A percentile compares a stretch with the other conserved stretches of the same genome.
Evolutionary conservation across 2,113 vertebrate species (phyloP).

Genomic region (Pterophyllum scalare): DNA sequence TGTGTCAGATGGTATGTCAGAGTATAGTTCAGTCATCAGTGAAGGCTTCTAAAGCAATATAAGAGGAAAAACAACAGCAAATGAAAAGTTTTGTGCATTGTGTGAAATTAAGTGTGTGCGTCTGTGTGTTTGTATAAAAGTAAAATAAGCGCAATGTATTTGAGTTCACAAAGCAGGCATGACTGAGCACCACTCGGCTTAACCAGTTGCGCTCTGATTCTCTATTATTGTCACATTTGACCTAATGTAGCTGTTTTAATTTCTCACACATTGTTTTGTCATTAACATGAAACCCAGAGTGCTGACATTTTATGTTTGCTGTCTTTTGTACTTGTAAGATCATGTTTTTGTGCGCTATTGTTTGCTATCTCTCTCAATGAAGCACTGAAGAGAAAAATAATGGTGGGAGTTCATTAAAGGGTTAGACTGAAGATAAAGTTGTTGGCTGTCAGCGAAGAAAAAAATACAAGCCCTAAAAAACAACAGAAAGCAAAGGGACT

Average conservation of each 20-base stretch:
- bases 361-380: neutral
- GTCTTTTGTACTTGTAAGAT: neutral
- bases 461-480: neutral
- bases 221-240: neutral
- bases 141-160: slow-evolving; percentile 48
- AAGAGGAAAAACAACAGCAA: slow-evolving; percentile 16
- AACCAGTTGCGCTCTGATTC: neutral
- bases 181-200: slow-evolving; percentile 43
- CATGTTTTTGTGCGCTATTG: neutral
- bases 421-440: neutral
- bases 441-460: neutral
- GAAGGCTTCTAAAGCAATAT: slow-evolving; percentile 7
- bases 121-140: slow-evolving; percentile 29
- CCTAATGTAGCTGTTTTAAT: too few relatives aligned
- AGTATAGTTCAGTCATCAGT: slow-evolving; percentile 17
- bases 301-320: neutral
- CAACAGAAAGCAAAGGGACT: neutral
- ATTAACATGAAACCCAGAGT: too few relatives aligned
- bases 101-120: slow-evolving; percentile 28
- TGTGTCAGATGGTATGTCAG: neutral
- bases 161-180: slow-evolving; percentile 34
- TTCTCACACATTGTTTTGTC: too few relatives aligned
- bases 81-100: slow-evolving; percentile 32
- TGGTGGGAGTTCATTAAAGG: neutral
- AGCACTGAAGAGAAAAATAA: neutral